phyloP scores from a whole-genome alignment of 2,113 vertebrate species.

The Aptenodytes patagonicus region DNA sequence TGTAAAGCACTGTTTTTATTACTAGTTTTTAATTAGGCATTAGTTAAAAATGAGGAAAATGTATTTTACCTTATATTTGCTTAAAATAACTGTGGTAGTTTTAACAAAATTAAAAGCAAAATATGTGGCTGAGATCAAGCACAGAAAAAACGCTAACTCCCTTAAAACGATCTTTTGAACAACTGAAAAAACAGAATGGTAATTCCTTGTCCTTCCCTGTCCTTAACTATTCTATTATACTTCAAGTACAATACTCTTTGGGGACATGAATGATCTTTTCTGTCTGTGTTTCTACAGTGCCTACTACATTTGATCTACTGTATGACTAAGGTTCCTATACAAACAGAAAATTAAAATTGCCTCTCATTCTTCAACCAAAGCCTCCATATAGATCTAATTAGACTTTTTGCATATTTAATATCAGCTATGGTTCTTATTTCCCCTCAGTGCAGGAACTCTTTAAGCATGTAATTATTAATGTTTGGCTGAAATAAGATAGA shows the following conservation, averaged over 20 bases:
- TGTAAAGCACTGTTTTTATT: neutral
- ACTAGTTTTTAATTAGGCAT: neutral
- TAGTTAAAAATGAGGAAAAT: neutral
- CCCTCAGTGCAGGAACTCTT: neutral
- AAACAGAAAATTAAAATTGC: slow-evolving; percentile 9
- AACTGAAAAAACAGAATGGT: neutral
- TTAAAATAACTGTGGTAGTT: neutral
- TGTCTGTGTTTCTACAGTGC: neutral
- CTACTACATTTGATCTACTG: neutral
- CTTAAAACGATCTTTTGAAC: neutral
- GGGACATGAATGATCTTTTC: neutral
- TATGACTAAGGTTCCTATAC: neutral
- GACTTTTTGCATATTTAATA: neutral
- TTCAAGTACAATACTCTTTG: neutral
- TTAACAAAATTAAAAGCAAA: neutral
- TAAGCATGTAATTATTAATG: neutral
- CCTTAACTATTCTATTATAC: neutral
- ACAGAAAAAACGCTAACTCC: neutral
- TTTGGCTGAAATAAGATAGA: neutral
- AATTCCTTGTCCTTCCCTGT: neutral
- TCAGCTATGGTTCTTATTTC: neutral
- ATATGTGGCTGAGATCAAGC: neutral
- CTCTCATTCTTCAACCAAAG: neutral
- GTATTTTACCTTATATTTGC: neutral
- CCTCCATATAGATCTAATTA: neutral